phyloP scores from a whole-genome alignment of 1,140 invertebrate genomes.

The Lethocerus indicus region DNA sequence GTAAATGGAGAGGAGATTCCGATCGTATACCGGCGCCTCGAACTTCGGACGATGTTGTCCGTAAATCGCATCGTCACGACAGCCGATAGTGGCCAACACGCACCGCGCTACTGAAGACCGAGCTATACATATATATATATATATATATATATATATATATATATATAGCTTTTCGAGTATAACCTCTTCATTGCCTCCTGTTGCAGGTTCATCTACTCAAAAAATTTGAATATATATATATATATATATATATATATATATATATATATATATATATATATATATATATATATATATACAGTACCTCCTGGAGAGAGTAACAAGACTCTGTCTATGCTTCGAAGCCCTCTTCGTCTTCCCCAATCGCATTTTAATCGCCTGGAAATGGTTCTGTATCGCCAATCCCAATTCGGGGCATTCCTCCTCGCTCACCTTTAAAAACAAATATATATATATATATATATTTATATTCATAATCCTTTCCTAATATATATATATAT shows the following conservation, averaged over 20 bases:
- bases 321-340: constrained; percentile 65
- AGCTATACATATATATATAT: not conserved
- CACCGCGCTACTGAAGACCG: not conserved
- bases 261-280: too few relatives aligned
- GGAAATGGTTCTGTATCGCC: constrained; percentile 75
- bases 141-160: not conserved
- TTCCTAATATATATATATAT: too few relatives aligned
- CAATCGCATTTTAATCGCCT: constrained; percentile 58
- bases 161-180: constrained; percentile 7
- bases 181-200: too few relatives aligned
- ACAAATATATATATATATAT: too few relatives aligned
- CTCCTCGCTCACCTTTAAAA: constrained; percentile 54
- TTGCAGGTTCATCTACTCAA: too few relatives aligned
- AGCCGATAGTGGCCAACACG: not conserved
- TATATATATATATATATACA: too few relatives aligned
- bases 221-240: too few relatives aligned
- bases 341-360: constrained; percentile 49
- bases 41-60: not conserved
- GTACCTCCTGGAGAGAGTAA: constrained; percentile 56
- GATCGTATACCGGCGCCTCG: not conserved
- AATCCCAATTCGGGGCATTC: constrained; percentile 64
- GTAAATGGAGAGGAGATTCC: constrained; percentile 12
- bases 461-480: too few relatives aligned
- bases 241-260: too few relatives aligned
- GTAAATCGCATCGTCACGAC: not conserved